Conservation (phyloP, 2,113 vertebrate species). For the Carlito syrichta region DNA sequence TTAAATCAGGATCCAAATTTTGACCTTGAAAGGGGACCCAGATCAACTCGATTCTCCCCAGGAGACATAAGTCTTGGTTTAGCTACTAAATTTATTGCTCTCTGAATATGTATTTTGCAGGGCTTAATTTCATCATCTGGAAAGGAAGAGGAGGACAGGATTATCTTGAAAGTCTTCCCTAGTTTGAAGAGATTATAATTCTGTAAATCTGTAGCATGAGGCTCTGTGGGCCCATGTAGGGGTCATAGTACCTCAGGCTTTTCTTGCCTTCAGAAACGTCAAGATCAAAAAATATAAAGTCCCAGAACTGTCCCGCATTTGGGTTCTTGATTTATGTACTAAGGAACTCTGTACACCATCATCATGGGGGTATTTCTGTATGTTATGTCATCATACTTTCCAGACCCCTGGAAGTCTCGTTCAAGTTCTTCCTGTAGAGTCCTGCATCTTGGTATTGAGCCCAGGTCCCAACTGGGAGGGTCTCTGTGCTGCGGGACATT, state of each 20-base stretch:
- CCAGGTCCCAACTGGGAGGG: background rate
- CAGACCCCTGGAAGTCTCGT: background rate
- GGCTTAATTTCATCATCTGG: background rate
- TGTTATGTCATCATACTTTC: background rate
- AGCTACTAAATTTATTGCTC: background rate
- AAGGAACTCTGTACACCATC: background rate
- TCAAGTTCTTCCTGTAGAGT: background rate
- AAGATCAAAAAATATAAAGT: background rate
- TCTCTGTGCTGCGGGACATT: background rate
- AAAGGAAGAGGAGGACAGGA: background rate
- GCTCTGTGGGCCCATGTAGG: background rate
- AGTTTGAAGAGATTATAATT: background rate
- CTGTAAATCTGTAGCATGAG: background rate
- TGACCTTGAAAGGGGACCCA: background rate
- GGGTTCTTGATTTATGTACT: background rate
- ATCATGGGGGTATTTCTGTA: fast-evolving
- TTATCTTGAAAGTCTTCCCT: background rate
- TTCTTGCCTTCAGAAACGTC: background rate
- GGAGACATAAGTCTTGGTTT: background rate
- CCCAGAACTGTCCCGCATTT: background rate
- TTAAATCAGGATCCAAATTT: background rate
- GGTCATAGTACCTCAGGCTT: background rate
- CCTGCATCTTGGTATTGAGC: background rate
- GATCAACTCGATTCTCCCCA: background rate
- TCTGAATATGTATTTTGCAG: background rate